Conservation (phyloP, 2,797 vertebrate species). For the Cuculus canorus region DNA sequence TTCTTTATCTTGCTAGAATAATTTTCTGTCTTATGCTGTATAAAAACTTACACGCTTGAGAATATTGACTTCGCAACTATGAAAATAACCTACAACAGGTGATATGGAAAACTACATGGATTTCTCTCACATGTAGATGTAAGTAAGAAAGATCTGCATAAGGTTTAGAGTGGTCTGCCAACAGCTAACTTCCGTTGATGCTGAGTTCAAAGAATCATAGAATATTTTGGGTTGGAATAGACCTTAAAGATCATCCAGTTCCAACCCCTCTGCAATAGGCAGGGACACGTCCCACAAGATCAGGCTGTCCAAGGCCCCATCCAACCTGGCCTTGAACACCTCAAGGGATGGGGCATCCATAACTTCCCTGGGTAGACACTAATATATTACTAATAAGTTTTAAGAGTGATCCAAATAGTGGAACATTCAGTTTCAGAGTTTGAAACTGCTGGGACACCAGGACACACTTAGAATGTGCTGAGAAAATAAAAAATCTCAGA, state of each 20-base stretch:
- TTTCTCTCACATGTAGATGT: background rate
- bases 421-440: background rate
- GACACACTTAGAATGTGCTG: background rate
- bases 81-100: background rate
- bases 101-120: background rate
- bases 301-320: no score
- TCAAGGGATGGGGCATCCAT: no score
- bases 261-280: no score
- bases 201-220: no score
- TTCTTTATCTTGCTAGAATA: background rate
- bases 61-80: background rate
- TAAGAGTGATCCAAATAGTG: background rate
- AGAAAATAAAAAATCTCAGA: background rate
- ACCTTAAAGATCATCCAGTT: no score
- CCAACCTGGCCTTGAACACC: no score
- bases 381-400: background rate
- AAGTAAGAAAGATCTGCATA: background rate
- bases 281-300: no score
- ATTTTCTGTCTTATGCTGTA: background rate
- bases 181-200: background rate
- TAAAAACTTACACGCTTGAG: background rate
- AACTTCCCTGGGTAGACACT: no score
- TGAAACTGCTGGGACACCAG: background rate
- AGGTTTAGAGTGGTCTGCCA: background rate
- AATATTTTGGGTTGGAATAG: no score